Base-by-base conservation (phyloP, 2,888 invertebrate species). In the Chaetoderma sp. region DNA sequence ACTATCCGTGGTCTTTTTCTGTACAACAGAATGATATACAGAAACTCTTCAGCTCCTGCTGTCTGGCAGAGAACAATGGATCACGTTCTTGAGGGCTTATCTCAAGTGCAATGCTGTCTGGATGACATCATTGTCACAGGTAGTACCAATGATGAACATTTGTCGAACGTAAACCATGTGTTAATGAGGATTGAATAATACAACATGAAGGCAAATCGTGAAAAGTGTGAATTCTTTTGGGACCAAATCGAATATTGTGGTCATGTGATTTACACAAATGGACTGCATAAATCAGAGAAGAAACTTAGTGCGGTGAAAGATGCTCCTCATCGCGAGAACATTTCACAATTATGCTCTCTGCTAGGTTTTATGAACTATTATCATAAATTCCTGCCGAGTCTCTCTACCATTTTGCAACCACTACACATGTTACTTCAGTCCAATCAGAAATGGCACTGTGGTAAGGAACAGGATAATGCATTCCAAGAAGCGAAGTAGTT, bases 401-500 rank as follows among this genome's bases (percentile, higher is more conserved):
- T 63, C 13, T 58, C 60, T 10, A 63, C 52, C 16, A 23, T 62
- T 5, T 25, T 64, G 16, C 28, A n/a, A 4, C 65, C 69, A 10
- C 30, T 68, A 23, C 45, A 69, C 18, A 16, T 44, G 1, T 55
- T 69, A 18, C 49, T 60, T 10, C 25, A 56, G 55, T 69, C 56
- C 60, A 54, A 28, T 2, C 18, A 21, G 63, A 65, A 39, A 39
- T 70, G 62, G 69, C 63, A 8, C 45, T 74, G 52, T 73, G 68
- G 27, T 5, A 36, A 16, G 36, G 55, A 32, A 10, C 28, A 63
- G 23, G 56, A 66, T 18, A 33, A 58, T 27, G 74, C 77, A 0
- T 74, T 80, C 57, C 23, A 27, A 2, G 33, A 55, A 21, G 42
- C 67, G 18, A 81, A 82, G 57, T 39, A 39, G 21, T 33, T 68